Evolutionary conservation across 2,888 invertebrate species (phyloP).

Genomic region (Chelonus formosanus): DNA sequence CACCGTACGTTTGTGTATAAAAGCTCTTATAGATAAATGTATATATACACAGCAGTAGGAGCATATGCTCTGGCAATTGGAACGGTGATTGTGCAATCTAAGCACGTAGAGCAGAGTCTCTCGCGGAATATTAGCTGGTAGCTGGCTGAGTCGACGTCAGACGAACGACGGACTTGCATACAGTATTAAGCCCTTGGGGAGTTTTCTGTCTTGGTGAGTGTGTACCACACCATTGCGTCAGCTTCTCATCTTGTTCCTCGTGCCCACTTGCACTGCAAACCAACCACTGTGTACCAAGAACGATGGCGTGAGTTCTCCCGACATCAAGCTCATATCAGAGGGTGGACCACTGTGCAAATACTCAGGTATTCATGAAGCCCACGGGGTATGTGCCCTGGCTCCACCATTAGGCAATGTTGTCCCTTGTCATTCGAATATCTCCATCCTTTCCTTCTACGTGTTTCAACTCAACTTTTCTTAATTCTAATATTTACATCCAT

Average conservation of each 20-base stretch:
- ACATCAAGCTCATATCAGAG: constrained; percentile 40
- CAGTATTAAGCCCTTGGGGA: constrained; percentile 62
- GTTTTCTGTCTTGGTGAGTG: constrained; percentile 45
- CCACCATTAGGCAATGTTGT: constrained; percentile 32
- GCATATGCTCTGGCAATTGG: constrained; percentile 26
- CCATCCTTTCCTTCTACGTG: no score
- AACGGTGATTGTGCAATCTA: constrained; percentile 22
- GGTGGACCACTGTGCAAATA: constrained; percentile 55
- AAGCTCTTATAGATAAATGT: neutral
- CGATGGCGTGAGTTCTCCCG: constrained; percentile 12
- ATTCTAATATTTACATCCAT: no score
- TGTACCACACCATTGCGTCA: constrained; percentile 30
- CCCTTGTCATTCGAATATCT: neutral
- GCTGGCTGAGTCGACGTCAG: constrained; percentile 52
- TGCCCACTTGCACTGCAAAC: constrained; percentile 20
- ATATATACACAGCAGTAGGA: constrained; percentile 7
- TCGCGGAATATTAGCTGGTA: constrained; percentile 62
- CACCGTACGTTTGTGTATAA: no score
- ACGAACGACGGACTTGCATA: constrained; percentile 58
- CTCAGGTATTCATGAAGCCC: constrained; percentile 61
- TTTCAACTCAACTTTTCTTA: no score
- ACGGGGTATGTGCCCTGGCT: constrained; percentile 49
- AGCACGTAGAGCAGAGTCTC: constrained; percentile 40
- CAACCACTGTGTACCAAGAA: constrained; percentile 1
- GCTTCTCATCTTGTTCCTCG: constrained; percentile 27